These are phyloP conservation scores for Chloropsis hardwickii DNA, from an alignment of 2,113 vertebrate genomes.

Conservation along the genomic window DNA sequence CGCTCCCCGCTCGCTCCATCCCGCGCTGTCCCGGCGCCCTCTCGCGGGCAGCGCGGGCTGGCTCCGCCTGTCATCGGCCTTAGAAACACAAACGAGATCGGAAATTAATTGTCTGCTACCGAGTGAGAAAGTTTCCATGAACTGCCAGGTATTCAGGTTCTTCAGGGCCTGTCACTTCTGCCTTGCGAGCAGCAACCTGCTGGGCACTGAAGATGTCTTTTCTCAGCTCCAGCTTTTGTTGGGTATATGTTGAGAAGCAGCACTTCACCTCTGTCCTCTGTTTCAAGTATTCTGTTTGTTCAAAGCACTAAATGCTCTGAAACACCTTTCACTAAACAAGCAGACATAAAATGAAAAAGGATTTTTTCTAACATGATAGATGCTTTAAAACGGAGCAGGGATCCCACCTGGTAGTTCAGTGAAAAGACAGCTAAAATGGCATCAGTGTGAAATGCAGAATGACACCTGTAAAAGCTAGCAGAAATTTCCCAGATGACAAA, in stretches of 20 bases:
- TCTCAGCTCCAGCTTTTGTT: neutral
- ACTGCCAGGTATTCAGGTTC: neutral
- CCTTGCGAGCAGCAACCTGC: neutral
- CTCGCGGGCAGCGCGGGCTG: neutral
- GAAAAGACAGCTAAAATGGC: neutral
- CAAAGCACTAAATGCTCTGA: neutral
- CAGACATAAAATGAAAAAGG: neutral
- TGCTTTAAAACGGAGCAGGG: neutral
- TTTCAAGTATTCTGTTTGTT: neutral
- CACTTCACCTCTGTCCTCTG: neutral
- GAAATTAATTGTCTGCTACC: neutral
- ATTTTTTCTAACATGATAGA: neutral
- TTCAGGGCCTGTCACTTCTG: neutral
- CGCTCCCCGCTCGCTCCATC: neutral
- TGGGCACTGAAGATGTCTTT: neutral
- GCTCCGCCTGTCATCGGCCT: neutral
- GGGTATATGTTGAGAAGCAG: neutral
- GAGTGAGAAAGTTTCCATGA: neutral
- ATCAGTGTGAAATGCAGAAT: neutral
- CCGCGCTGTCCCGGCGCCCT: neutral
- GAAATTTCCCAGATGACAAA: neutral
- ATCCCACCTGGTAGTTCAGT: neutral
- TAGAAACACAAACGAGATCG: fast-evolving
- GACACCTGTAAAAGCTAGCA: neutral
- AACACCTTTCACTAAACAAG: neutral